phyloP scores from a whole-genome alignment of 30 jellyfish, hydroid and myxozoan species.

The Rhopilema esculentum region DNA sequence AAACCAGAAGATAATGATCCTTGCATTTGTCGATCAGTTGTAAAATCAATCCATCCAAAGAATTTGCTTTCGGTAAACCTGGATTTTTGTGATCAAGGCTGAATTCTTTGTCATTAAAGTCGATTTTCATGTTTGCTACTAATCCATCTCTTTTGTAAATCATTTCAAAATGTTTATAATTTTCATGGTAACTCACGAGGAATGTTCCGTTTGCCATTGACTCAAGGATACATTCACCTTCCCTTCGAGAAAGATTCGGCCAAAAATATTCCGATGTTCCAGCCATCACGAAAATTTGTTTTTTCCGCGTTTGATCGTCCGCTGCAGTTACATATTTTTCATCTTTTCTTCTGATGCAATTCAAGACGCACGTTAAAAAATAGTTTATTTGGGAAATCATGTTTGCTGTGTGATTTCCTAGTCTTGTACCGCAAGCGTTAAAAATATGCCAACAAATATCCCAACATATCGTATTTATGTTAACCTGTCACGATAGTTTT shows the following conservation, averaged over 20 bases:
- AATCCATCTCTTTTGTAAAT: slow-evolving; percentile 28
- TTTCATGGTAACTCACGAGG: background rate
- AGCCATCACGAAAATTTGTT: background rate
- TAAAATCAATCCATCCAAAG: slow-evolving; percentile 27
- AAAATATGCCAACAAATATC: no score
- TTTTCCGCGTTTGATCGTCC: background rate
- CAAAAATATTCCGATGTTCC: slow-evolving; percentile 56
- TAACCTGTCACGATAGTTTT: no score
- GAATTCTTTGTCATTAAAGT: slow-evolving; percentile 12
- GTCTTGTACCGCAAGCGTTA: no score
- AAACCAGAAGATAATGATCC: slow-evolving; percentile 34
- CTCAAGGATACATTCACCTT: slow-evolving; percentile 18
- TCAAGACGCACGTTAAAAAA: background rate
- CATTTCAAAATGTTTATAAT: slow-evolving; percentile 9
- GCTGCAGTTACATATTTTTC: background rate
- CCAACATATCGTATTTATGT: no score
- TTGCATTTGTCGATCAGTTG: slow-evolving; percentile 36
- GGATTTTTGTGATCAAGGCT: slow-evolving; percentile 53
- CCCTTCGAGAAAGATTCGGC: slow-evolving; percentile 29
- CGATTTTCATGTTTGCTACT: slow-evolving; percentile 42
- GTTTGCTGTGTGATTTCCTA: no score
- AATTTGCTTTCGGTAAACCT: slow-evolving; percentile 18
- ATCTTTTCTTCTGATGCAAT: background rate
- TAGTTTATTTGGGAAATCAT: background rate
- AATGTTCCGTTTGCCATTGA: slow-evolving; percentile 49